phyloP scores from a whole-genome alignment of 2,888 invertebrate genomes.

The Aphodius sticticus region DNA sequence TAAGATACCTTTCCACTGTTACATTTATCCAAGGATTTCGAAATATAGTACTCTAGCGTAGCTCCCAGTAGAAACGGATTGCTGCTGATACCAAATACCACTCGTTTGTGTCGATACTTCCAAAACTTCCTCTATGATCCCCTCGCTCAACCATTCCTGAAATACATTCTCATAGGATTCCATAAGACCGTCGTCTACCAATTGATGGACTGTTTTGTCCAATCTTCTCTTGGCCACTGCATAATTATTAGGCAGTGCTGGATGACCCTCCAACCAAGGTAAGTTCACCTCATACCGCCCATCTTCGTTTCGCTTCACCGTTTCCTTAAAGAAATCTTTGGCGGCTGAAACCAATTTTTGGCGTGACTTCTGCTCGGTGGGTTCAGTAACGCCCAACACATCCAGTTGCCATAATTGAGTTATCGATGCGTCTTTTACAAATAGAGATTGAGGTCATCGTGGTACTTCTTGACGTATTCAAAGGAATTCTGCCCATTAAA shows the following conservation, averaged over 20 bases:
- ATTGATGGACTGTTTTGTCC: slow-evolving; percentile 39
- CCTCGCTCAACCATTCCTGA: slow-evolving; percentile 38
- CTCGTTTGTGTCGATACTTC: slow-evolving; percentile 37
- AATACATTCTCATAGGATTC: slow-evolving; percentile 46
- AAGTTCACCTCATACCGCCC: slow-evolving; percentile 48
- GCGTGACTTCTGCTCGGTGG: slow-evolving; percentile 42
- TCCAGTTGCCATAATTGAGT: slow-evolving; percentile 51
- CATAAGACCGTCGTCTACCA: slow-evolving; percentile 40
- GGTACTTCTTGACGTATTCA: not conserved
- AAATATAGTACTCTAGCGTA: slow-evolving; percentile 43
- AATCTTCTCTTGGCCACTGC: slow-evolving; percentile 45
- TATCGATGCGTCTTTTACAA: slow-evolving; percentile 32
- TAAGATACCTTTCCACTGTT: not conserved
- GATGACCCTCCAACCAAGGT: slow-evolving; percentile 51
- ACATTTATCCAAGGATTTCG: slow-evolving; percentile 11
- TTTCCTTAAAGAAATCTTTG: slow-evolving; percentile 46
- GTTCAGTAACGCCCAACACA: slow-evolving; percentile 49
- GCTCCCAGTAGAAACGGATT: slow-evolving; percentile 44
- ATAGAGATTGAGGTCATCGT: slow-evolving; percentile 7
- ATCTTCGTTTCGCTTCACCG: slow-evolving; percentile 38
- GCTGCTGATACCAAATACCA: slow-evolving; percentile 28
- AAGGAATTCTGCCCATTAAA: slow-evolving; percentile 5
- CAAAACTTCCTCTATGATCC: slow-evolving; percentile 29
- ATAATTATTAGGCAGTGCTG: slow-evolving; percentile 46
- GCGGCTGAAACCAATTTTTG: slow-evolving; percentile 41